phyloP scores from a whole-genome alignment of 2,113 vertebrate genomes.

The Carassius carassius region DNA sequence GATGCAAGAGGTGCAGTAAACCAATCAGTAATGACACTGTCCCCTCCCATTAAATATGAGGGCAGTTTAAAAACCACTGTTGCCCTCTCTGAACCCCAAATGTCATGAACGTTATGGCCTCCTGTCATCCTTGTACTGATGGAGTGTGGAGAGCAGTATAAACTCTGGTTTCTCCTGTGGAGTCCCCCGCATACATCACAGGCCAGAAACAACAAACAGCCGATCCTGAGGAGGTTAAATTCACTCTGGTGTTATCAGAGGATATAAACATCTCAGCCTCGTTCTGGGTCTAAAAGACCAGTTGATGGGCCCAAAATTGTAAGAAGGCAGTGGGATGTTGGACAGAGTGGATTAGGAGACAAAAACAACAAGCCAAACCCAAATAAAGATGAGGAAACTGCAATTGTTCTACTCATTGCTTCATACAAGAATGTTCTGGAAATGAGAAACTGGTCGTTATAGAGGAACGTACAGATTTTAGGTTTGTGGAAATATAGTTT shows the following conservation, averaged over 20 bases:
- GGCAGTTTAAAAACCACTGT: background rate
- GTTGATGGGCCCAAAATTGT: conserved; percentile 1
- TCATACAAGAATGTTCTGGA: background rate
- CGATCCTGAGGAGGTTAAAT: conserved; percentile 29
- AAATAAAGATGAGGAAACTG: conserved; percentile 41
- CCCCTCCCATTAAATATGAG: conserved; percentile 4
- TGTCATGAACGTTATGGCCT: too few species aligned
- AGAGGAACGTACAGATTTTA: background rate
- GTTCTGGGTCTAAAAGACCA: background rate
- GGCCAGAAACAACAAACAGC: conserved; percentile 33
- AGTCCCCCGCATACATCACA: conserved; percentile 31
- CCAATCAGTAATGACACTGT: background rate
- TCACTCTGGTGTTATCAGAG: conserved; percentile 14
- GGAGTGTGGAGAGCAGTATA: conserved; percentile 28
- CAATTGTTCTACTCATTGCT: conserved; percentile 13
- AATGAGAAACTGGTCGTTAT: background rate
- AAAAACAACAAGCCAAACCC: conserved; percentile 21
- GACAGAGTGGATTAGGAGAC: background rate
- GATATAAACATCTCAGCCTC: conserved; percentile 28
- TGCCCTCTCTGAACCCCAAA: background rate
- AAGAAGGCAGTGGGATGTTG: background rate
- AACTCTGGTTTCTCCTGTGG: conserved; percentile 15
- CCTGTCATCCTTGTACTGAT: conserved; percentile 15
- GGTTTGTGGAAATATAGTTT: conserved; percentile 9
- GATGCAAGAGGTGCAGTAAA: background rate